Conservation (phyloP, 1,140 invertebrate species). For the Rhagoletis zephyria region DNA sequence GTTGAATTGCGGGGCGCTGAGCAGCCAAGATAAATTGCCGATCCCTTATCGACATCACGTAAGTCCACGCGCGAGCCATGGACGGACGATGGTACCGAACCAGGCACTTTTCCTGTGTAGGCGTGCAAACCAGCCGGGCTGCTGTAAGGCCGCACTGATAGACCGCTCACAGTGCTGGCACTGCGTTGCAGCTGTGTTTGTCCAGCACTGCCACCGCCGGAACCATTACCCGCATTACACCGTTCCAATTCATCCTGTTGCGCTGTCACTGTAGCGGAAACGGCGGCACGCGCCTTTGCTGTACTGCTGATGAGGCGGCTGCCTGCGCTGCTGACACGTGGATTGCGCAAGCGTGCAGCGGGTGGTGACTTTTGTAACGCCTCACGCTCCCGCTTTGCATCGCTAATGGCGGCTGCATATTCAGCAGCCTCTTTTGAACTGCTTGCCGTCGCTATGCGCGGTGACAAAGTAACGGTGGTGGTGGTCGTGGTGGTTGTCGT, state of each 20-base stretch:
- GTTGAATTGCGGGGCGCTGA: slow-evolving; percentile 66
- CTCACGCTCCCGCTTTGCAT: slow-evolving; percentile 33
- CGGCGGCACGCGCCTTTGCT: not conserved
- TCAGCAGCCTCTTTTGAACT: slow-evolving; percentile 56
- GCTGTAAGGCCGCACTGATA: slow-evolving; percentile 77
- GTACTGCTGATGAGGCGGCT: slow-evolving; percentile 58
- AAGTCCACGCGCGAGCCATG: slow-evolving; percentile 81
- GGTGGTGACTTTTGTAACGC: slow-evolving; percentile 51
- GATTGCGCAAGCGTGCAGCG: slow-evolving; percentile 44
- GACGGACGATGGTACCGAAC: slow-evolving; percentile 78
- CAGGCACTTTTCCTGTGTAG: slow-evolving; percentile 78
- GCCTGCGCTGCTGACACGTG: slow-evolving; percentile 64
- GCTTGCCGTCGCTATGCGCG: slow-evolving; percentile 18
- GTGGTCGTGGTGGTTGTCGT: not conserved
- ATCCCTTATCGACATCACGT: slow-evolving; percentile 75
- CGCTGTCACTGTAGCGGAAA: slow-evolving; percentile 53
- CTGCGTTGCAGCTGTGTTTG: slow-evolving; percentile 71
- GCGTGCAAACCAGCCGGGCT: slow-evolving; percentile 83
- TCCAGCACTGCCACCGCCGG: slow-evolving; percentile 55
- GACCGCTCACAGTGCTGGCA: slow-evolving; percentile 77
- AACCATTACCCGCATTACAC: not conserved
- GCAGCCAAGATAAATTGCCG: slow-evolving; percentile 74
- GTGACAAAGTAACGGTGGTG: slow-evolving; percentile 10
- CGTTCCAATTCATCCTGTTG: not conserved
- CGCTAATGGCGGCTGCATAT: slow-evolving; percentile 56